Evolutionary conservation across 2,888 invertebrate species (phyloP).

Genomic region (Drosophila aldrichi): DNA sequence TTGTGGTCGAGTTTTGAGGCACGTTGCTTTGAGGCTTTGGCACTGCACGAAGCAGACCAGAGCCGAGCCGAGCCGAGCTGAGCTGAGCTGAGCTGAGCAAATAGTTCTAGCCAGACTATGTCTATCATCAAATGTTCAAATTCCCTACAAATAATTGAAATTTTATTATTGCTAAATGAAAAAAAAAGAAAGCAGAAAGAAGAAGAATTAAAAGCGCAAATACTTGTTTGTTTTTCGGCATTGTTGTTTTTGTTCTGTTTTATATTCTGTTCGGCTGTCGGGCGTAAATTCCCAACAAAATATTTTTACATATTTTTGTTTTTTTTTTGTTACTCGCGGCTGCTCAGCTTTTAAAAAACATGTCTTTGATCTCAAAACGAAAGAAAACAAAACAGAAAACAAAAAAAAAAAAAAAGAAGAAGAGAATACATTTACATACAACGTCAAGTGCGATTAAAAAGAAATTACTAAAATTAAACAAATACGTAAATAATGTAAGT

Average conservation of each 20-base stretch:
- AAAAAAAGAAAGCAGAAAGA: conserved; percentile 1
- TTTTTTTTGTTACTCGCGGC: conserved; percentile 36
- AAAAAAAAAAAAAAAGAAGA: conserved; percentile 26
- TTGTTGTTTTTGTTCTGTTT: conserved; percentile 20
- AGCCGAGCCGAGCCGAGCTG: conserved; percentile 26
- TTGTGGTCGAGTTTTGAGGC: conserved; percentile 73
- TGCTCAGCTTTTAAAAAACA: conserved; percentile 59
- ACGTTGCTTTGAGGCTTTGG: conserved; percentile 77
- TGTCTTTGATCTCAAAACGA: conserved; percentile 79
- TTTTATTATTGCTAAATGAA: conserved; percentile 37
- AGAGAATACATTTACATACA: conserved; percentile 37
- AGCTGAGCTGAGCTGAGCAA: conserved; percentile 51
- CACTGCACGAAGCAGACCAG: conserved; percentile 15
- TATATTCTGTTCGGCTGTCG: conserved; percentile 30
- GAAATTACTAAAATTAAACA: conserved; percentile 43
- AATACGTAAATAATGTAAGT: conserved; percentile 61
- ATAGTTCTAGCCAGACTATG: conserved; percentile 44
- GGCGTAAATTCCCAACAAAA: conserved; percentile 68
- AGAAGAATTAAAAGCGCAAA: conserved; percentile 24
- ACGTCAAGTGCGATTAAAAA: conserved; percentile 35
- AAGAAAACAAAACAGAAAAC: conserved; percentile 12
- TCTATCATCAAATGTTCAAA: conserved; percentile 14
- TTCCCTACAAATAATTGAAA: conserved; percentile 53
- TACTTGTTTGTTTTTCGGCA: conserved; percentile 31
- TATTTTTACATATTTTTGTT: conserved; percentile 47